phyloP scores from a whole-genome alignment of 2,113 vertebrate genomes.

The Catharus bicknelli region DNA sequence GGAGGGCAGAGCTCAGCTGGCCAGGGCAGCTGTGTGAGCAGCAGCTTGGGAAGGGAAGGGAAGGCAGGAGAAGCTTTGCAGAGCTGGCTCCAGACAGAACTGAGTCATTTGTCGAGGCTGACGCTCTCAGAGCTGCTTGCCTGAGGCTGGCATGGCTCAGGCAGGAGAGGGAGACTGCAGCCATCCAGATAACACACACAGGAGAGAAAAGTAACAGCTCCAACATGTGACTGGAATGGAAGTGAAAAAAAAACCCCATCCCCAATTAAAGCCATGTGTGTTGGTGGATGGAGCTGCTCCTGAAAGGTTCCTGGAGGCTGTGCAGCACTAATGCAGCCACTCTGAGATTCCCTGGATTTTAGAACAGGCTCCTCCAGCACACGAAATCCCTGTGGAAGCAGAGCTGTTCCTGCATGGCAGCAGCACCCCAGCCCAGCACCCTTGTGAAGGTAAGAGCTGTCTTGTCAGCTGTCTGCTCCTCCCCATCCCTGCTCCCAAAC shows the following conservation, averaged over 20 bases:
- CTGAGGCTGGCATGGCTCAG: conserved; percentile 44
- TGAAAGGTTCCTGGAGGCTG: background rate
- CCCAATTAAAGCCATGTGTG: conserved; percentile 31
- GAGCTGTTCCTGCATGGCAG: background rate
- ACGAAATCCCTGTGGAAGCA: rapidly evolving
- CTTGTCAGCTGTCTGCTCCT: background rate
- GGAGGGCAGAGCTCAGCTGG: background rate
- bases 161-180: background rate
- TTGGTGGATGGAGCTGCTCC: conserved; percentile 29
- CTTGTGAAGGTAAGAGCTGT: conserved; percentile 12
- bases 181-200: background rate
- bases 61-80: background rate
- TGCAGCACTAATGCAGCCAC: background rate
- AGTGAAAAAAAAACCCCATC: background rate
- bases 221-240: conserved; percentile 18
- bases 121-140: background rate
- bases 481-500: background rate
- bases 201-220: conserved; percentile 55
- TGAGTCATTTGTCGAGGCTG: conserved; percentile 57
- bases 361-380: background rate
- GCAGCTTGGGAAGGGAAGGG: background rate
- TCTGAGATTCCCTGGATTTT: background rate
- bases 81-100: background rate
- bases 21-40: background rate
- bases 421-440: background rate